These are phyloP conservation scores for Rachycentron canadum DNA, from an alignment of 2,797 vertebrate genomes.

Conservation along the genomic window DNA sequence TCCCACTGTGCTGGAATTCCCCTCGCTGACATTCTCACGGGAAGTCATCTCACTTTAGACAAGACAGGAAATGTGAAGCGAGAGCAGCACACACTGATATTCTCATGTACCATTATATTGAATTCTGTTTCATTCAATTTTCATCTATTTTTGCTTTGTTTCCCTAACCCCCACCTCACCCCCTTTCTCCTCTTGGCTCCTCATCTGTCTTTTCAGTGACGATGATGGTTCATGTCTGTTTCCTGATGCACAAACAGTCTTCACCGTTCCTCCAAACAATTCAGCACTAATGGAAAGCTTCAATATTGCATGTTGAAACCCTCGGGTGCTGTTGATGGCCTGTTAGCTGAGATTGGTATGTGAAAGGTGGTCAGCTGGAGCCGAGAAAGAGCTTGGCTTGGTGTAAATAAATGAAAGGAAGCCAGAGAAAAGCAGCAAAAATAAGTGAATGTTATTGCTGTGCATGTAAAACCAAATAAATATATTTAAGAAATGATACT, in stretches of 20 bases:
- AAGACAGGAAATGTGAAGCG: constrained; percentile 26
- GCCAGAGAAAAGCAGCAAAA: neutral
- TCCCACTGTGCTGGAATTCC: constrained; percentile 45
- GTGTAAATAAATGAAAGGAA: constrained; percentile 51
- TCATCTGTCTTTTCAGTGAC: constrained; percentile 34
- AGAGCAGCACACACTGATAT: constrained; percentile 37
- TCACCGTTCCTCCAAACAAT: constrained; percentile 62
- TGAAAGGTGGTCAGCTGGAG: constrained; percentile 47
- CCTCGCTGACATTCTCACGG: constrained; percentile 23
- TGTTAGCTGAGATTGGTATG: constrained; percentile 55
- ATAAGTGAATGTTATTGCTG: neutral
- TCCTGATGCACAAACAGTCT: constrained; percentile 60
- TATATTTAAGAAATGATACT: constrained; percentile 14
- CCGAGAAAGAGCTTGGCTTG: constrained; percentile 14
- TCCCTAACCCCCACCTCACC: neutral
- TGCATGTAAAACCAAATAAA: constrained; percentile 13
- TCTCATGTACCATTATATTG: constrained; percentile 27
- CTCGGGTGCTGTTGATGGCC: constrained; percentile 74
- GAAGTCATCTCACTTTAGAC: constrained; percentile 36
- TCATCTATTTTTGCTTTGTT: constrained; percentile 41
- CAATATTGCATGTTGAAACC: constrained; percentile 74
- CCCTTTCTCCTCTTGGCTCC: neutral
- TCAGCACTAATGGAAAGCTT: constrained; percentile 76
- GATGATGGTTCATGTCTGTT: constrained; percentile 56
- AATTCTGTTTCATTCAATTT: constrained; percentile 62